Base-by-base conservation (phyloP, 2,888 invertebrate species). In the Drosophila mimica region DNA sequence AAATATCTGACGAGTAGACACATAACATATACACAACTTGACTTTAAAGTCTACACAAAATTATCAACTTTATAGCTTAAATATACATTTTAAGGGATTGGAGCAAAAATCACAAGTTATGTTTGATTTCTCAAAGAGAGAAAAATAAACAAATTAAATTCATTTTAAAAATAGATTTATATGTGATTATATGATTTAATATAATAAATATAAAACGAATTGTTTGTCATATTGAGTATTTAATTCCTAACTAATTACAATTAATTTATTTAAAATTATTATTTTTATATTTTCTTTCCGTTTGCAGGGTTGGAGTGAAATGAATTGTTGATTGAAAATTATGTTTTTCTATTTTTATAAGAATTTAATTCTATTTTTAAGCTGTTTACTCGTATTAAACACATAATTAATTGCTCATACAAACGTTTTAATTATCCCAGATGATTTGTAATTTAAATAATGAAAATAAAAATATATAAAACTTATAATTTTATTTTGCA, bases 1-100 rank as follows among this genome's bases (percentile, higher is more conserved):
- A 46, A 71, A 77, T 67, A 70, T n/a, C 58, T 36, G 36, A 20
- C 15, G 38, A 52, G 20, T n/a, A 56, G 34, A 62, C 20, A 40
- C 25, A n/a, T 13, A 15, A 6, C 15, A 36, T 5, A 25, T 20
- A 17, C 25, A 51, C 6, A 48, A 13, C 4, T 30, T 53, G 15
- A 1, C 25, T 52, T 69, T 57, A 69, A 70, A 30, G 20, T 31
- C 2, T 15, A 11, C 46, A 15, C 46, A 28, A 25, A 57, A 46
- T 46, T 43, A 11, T 40, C 25, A 4, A 13, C 33, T 25, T 51
- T 65, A 5, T 51, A 43, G 31, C 38, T 43, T 20, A 30, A 13
- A 38, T 38, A n/a, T 4, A 17, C 2, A 34, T 34, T 9, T 17
- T 20, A 13, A 30, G 5, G 17, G 28, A 5, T 28, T 28, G 15